Evolutionary conservation across 2,113 vertebrate genomes (phyloP).

Genomic region (Caracal caracal): DNA sequence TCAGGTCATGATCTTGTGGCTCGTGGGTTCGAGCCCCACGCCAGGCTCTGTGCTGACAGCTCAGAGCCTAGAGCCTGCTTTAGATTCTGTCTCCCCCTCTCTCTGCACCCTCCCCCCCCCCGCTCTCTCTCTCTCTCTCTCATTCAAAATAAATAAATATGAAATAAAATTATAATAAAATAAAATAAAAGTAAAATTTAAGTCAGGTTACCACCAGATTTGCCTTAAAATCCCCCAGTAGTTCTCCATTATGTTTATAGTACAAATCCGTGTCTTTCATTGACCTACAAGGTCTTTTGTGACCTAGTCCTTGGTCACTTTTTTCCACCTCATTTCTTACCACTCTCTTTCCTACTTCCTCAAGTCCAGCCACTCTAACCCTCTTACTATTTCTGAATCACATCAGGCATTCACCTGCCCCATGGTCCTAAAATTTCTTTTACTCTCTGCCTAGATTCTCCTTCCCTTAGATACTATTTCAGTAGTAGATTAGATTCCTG

Average conservation of each 20-base stretch:
- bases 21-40: too few species aligned
- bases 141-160: too few species aligned
- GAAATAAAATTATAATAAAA: too few species aligned
- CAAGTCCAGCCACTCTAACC: neutral
- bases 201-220: neutral
- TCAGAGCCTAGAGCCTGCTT: too few species aligned
- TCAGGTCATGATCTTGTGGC: too few species aligned
- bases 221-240: neutral
- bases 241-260: neutral
- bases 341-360: neutral
- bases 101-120: too few species aligned
- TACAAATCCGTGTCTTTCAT: neutral
- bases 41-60: too few species aligned
- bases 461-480: neutral
- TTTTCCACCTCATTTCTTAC: neutral
- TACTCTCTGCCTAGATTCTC: neutral
- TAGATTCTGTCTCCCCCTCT: too few species aligned
- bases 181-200: neutral
- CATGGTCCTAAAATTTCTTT: neutral
- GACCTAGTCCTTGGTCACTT: neutral
- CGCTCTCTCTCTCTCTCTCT: too few species aligned
- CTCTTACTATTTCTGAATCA: neutral
- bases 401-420: neutral
- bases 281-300: neutral
- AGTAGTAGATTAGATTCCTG: neutral